Evolutionary conservation across 1,140 invertebrate species (phyloP).

Genomic region (Helicoverpa zea): DNA sequence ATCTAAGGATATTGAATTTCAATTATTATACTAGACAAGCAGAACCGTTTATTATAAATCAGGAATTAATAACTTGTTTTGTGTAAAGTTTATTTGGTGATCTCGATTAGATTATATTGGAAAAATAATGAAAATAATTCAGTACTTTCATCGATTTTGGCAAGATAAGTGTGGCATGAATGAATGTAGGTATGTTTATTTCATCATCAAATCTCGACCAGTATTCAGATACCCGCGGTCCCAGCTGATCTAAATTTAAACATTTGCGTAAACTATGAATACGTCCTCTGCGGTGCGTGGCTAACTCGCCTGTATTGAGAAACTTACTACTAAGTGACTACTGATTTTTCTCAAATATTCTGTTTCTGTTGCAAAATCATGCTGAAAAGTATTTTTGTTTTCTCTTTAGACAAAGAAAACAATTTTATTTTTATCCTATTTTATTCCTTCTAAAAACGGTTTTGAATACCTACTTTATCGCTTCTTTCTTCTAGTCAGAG

Average conservation of each 20-base stretch:
- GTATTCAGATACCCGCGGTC: background rate
- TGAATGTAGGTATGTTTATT: background rate
- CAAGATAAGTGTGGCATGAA: too few species aligned
- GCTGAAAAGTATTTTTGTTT: too few species aligned
- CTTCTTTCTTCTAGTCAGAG: too few species aligned
- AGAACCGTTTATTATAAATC: too few species aligned
- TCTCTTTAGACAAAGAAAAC: too few species aligned
- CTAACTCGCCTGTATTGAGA: conserved; percentile 12
- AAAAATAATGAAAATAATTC: too few species aligned
- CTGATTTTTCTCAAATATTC: background rate
- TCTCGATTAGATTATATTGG: too few species aligned
- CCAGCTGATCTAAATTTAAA: conserved; percentile 1
- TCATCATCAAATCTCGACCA: background rate
- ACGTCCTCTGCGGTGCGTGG: background rate
- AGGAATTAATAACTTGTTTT: background rate
- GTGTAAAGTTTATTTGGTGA: background rate
- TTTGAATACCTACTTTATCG: too few species aligned
- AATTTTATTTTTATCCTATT: too few species aligned
- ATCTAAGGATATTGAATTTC: background rate
- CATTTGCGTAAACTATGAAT: conserved; percentile 12
- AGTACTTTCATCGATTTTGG: too few species aligned
- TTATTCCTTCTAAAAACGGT: too few species aligned
- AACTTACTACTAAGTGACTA: background rate
- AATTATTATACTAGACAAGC: background rate
- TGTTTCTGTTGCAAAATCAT: too few species aligned